Percentiles rank a stretch among this genome's conserved stretches.
phyloP scores from a whole-genome alignment of 2,797 vertebrate species.

The Synaphobranchus kaupii region DNA sequence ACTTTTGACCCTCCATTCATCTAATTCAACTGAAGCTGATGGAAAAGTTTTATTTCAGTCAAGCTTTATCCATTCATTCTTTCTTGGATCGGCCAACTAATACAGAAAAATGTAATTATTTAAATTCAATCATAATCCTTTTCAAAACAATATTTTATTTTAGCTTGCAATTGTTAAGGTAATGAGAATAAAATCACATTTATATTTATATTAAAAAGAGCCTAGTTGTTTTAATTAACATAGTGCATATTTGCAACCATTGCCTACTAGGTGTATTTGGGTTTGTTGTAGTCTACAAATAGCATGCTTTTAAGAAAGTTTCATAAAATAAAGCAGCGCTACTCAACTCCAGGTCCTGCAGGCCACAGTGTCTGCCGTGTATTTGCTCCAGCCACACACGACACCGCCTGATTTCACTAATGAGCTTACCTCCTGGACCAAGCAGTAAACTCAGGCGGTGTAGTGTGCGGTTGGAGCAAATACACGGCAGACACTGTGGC shows the following conservation, averaged over 20 bases:
- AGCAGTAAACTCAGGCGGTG: too few species aligned
- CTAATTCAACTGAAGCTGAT: not conserved
- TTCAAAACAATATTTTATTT: not conserved
- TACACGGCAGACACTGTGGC: too few species aligned
- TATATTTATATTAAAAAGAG: not conserved
- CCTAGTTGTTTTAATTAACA: not conserved
- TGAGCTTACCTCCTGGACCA: too few species aligned
- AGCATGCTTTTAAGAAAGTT: not conserved
- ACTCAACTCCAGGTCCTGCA: too few species aligned
- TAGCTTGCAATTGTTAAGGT: not conserved
- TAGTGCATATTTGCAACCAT: not conserved
- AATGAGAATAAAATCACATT: not conserved
- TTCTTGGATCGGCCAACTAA: not conserved
- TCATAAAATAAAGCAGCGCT: not conserved
- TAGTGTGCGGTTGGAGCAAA: too few species aligned
- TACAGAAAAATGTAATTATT: not conserved
- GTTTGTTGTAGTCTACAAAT: not conserved
- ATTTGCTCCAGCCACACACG: too few species aligned
- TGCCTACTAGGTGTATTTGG: not conserved
- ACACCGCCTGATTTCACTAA: too few species aligned
- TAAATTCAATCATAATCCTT: not conserved
- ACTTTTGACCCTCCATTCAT: not conserved
- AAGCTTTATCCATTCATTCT: not conserved
- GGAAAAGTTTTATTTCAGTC: conserved; percentile 4
- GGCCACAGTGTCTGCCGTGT: too few species aligned